Evolutionary conservation across 2,113 vertebrate genomes (phyloP), one percentile per base, ranked within the genome.

Genomic region (Vanacampus margaritifer): DNA sequence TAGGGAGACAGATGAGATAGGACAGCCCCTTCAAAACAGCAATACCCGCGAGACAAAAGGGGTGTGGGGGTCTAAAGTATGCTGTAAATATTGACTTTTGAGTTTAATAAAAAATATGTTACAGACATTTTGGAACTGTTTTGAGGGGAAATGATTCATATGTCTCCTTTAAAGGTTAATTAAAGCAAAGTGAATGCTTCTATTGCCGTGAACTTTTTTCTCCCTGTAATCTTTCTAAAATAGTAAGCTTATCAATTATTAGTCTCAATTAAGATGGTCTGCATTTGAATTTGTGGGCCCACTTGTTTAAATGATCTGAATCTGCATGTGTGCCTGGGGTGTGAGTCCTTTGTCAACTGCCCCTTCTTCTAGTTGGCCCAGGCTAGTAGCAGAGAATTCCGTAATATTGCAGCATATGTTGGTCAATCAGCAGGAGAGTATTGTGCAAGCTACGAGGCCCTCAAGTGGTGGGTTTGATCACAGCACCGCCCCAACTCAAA

Each of bases 381-480:
- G 67, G 60, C 69, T 50, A 67, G 26, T 46, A 66, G 17, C 54
- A 23, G 67, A 67, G 58, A 76, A 75, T 50, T 17, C 45, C 17
- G 59, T 68, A 53, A 76, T 75, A 68, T 61, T 78, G 43, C 74
- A 65, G 61, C 56, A 35, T 54, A 51, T 32, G 72, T 17, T 11
- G 57, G 13, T 69, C 28, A 69, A 65, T 16, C 41, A 51, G n/a
- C 48, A 12, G n/a, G 41, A 35, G 66, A 62, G 74, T 48, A 89
- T 91, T 89, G 57, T 69, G 69, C 85, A 84, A 85, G 82, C 89
- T 90, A 65, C 75, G 86, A 88, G 80, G 89, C 89, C 90, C 90
- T 90, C 91, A 91, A 86, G 89, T 90, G 91, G 85, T 23, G 6
- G 0, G 0, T 65, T 24, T 11, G 14, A 57, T 45, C 26, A 62